A percentile compares a stretch with the other conserved stretches of the same genome.
phyloP scores from a whole-genome alignment of 2,888 invertebrate genomes.

The Amblyjoppa proteus region DNA sequence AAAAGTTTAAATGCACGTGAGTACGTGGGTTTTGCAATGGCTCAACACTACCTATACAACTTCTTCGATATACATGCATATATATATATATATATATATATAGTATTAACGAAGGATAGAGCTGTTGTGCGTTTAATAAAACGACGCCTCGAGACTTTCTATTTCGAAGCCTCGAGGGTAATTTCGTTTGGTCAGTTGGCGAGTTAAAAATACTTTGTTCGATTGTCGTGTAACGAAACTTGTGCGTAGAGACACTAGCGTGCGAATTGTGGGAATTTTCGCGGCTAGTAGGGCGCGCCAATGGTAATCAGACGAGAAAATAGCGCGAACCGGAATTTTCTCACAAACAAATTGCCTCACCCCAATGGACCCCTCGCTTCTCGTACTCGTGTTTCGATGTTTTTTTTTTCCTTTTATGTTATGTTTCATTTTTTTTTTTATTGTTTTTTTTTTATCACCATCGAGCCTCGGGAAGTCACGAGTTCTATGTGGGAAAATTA shows the following conservation, averaged over 20 bases:
- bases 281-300: slow-evolving; percentile 54
- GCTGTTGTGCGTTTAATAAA: slow-evolving; percentile 65
- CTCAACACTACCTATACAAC: slow-evolving; percentile 63
- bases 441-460: slow-evolving; percentile 12
- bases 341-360: slow-evolving; percentile 59
- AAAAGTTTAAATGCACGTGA: slow-evolving; percentile 19
- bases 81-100: slow-evolving; percentile 10
- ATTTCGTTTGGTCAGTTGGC: slow-evolving; percentile 57
- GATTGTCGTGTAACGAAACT: slow-evolving; percentile 16
- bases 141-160: slow-evolving; percentile 67
- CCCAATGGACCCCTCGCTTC: slow-evolving; percentile 28
- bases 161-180: slow-evolving; percentile 66
- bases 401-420: slow-evolving; percentile 35
- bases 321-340: slow-evolving; percentile 51
- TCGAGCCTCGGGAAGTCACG: slow-evolving; percentile 23
- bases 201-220: background rate
- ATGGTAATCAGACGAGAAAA: slow-evolving; percentile 60
- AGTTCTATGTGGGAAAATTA: slow-evolving; percentile 53
- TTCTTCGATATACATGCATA: slow-evolving; percentile 45
- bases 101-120: slow-evolving; percentile 42
- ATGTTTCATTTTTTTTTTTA: background rate
- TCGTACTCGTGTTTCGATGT: slow-evolving; percentile 12
- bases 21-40: slow-evolving; percentile 59
- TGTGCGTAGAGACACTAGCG: background rate
- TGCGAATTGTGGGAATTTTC: slow-evolving; percentile 41